These are phyloP conservation scores for Carcharodon carcharias DNA, from an alignment of 2,797 vertebrate genomes.

Conservation along the genomic window DNA sequence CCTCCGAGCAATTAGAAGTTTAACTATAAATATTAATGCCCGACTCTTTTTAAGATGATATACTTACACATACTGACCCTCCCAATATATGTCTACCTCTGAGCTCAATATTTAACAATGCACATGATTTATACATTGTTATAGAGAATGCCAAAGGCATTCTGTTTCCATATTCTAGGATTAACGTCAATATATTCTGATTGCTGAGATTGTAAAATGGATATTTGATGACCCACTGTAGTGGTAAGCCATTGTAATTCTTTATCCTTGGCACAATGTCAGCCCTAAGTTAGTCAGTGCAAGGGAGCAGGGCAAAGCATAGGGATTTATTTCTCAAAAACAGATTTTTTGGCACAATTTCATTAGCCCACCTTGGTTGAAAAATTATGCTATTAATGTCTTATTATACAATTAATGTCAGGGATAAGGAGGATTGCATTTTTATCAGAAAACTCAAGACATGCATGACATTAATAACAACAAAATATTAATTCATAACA, in stretches of 20 bases:
- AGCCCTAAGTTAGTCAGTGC: background rate
- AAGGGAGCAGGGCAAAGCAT: no score
- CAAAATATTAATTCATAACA: background rate
- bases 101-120: background rate
- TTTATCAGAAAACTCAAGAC: background rate
- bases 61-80: background rate
- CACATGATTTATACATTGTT: background rate
- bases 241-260: background rate
- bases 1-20: background rate
- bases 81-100: no score
- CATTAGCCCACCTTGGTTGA: background rate
- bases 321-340: background rate
- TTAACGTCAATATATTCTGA: constrained; percentile 3
- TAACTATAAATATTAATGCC: background rate
- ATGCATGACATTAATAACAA: background rate
- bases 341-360: background rate
- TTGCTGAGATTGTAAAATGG: background rate
- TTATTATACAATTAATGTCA: no score
- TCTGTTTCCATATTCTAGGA: background rate
- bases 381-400: background rate
- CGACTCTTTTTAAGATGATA: background rate
- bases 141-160: background rate
- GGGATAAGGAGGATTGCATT: background rate
- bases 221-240: background rate
- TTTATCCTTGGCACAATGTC: background rate